Conservation (phyloP, 2,797 vertebrate genomes). For the Enteromius viviparus region DNA sequence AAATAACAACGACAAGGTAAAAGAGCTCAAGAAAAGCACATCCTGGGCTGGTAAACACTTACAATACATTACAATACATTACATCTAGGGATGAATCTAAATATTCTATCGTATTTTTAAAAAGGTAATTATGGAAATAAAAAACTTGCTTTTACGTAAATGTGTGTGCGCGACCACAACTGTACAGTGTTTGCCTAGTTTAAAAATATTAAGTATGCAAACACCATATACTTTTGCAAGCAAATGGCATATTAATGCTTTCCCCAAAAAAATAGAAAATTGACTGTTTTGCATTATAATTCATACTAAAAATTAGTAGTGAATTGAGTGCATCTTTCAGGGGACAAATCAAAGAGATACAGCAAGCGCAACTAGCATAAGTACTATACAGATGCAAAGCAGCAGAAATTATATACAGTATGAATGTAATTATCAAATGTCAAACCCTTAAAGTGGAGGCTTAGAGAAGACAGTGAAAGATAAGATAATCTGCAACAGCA, state of each 20-base stretch:
- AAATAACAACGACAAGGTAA: background rate
- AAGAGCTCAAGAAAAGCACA: background rate
- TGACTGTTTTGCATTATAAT: background rate
- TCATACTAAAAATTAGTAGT: background rate
- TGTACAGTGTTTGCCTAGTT: background rate
- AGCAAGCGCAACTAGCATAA: background rate
- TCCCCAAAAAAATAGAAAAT: background rate
- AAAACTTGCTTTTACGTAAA: background rate
- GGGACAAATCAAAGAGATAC: background rate
- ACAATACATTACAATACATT: background rate
- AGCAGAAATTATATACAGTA: background rate
- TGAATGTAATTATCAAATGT: conserved; percentile 12
- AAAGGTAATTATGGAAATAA: background rate
- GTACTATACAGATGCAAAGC: background rate
- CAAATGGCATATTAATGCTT: conserved; percentile 23
- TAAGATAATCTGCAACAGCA: background rate
- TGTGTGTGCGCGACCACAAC: background rate
- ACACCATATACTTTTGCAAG: background rate
- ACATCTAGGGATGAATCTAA: background rate
- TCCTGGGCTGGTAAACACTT: background rate
- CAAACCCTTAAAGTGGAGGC: background rate
- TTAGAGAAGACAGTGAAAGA: background rate
- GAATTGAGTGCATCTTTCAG: background rate
- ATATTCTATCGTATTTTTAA: background rate
- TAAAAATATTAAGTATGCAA: background rate